Conservation (phyloP, 2,113 vertebrate species). For the Chaetorhynchus papuensis region DNA sequence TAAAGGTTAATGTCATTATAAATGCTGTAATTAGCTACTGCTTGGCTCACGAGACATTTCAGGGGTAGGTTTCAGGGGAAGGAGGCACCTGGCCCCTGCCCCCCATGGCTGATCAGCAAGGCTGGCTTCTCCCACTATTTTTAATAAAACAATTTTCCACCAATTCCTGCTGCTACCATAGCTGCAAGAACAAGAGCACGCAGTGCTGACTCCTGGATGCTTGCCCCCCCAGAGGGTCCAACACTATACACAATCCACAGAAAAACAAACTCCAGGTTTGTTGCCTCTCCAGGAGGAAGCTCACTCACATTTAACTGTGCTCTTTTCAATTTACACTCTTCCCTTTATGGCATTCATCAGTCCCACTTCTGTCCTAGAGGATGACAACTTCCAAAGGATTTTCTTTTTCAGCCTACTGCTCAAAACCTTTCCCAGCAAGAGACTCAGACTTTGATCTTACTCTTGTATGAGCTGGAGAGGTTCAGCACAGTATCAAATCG, state of each 20-base stretch:
- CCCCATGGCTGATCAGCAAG: background rate
- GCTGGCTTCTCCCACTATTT: background rate
- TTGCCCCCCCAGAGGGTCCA: background rate
- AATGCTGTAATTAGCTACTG: background rate
- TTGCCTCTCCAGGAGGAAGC: background rate
- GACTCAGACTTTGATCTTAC: background rate
- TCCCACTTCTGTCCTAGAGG: background rate
- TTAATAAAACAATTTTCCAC: background rate
- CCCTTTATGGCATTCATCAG: background rate
- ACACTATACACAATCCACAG: fast-evolving
- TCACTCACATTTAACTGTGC: background rate
- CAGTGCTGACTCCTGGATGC: background rate
- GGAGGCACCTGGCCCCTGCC: background rate
- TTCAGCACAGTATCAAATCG: background rate
- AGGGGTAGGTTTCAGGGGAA: background rate
- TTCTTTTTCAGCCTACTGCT: background rate
- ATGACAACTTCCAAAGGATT: background rate
- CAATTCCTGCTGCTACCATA: background rate
- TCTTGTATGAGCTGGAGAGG: background rate
- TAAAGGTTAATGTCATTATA: slow-evolving; percentile 28
- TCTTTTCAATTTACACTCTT: background rate
- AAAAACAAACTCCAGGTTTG: background rate
- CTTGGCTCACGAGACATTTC: background rate
- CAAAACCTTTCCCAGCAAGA: background rate
- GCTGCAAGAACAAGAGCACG: background rate